These are phyloP conservation scores for Acholoe squamosa DNA, from an alignment of 2,888 invertebrate species.

Conservation along the genomic window DNA sequence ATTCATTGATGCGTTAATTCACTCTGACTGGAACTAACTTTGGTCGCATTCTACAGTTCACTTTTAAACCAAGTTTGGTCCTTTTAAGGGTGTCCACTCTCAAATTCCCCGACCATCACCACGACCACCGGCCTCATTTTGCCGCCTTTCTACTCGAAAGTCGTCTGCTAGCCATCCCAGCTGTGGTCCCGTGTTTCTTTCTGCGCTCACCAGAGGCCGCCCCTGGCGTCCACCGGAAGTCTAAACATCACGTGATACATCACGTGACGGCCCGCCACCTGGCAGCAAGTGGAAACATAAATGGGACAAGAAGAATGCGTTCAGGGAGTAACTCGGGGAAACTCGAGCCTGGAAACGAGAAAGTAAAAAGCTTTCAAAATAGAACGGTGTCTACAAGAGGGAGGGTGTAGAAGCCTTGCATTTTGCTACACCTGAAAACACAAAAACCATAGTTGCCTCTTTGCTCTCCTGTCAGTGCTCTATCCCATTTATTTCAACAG, in stretches of 20 bases:
- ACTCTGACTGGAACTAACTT: no score
- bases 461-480: no score
- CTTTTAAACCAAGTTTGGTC: no score
- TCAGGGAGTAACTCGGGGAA: not conserved
- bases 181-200: constrained; percentile 24
- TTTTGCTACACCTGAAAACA: not conserved
- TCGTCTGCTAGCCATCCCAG: not conserved
- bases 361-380: constrained; percentile 26
- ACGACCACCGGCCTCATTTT: not conserved
- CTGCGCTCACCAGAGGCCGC: not conserved
- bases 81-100: no score
- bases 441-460: not conserved
- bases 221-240: constrained; percentile 44
- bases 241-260: constrained; percentile 59
- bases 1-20: no score
- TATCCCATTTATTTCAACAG: no score
- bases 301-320: constrained; percentile 58
- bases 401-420: not conserved
- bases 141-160: no score
- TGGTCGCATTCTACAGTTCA: no score
- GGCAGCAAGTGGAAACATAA: constrained; percentile 56
- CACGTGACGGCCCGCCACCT: constrained; percentile 55
- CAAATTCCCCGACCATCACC: not conserved
- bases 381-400: constrained; percentile 8
- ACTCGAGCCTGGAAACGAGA: not conserved